Evolutionary conservation across 1,140 invertebrate genomes (phyloP).

Genomic region (Platyura marginata): DNA sequence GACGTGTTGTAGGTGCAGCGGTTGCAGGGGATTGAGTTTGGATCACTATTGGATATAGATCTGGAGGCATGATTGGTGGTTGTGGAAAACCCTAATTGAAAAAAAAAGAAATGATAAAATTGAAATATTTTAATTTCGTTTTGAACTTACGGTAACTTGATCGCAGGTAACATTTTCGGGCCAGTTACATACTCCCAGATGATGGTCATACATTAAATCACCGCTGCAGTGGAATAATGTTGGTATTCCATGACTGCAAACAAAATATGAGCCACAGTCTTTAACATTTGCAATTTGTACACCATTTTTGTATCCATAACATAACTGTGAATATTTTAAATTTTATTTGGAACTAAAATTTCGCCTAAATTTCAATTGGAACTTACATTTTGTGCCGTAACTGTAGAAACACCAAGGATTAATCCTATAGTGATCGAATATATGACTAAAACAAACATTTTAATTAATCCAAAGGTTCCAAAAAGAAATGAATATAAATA

Average conservation of each 20-base stretch:
- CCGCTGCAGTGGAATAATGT: not conserved
- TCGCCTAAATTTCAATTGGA: not conserved
- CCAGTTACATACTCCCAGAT: not conserved
- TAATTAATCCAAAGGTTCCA: no score
- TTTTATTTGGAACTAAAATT: not conserved
- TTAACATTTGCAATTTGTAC: not conserved
- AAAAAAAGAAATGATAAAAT: not conserved
- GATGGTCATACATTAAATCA: not conserved
- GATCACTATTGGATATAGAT: no score
- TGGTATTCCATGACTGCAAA: not conserved
- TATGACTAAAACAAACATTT: no score
- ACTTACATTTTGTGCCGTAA: not conserved
- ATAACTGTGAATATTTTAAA: not conserved
- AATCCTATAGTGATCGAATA: not conserved
- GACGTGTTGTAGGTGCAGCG: no score
- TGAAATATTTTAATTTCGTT: not conserved
- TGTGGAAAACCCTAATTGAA: no score
- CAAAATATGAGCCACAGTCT: not conserved
- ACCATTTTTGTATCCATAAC: not conserved
- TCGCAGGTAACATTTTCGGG: not conserved
- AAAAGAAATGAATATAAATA: no score
- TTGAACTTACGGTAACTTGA: not conserved
- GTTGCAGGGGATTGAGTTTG: no score
- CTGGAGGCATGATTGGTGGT: no score
- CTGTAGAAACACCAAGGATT: not conserved